Evolutionary conservation across 2,113 vertebrate species (phyloP).

Genomic region (Sigmodon hispidus): DNA sequence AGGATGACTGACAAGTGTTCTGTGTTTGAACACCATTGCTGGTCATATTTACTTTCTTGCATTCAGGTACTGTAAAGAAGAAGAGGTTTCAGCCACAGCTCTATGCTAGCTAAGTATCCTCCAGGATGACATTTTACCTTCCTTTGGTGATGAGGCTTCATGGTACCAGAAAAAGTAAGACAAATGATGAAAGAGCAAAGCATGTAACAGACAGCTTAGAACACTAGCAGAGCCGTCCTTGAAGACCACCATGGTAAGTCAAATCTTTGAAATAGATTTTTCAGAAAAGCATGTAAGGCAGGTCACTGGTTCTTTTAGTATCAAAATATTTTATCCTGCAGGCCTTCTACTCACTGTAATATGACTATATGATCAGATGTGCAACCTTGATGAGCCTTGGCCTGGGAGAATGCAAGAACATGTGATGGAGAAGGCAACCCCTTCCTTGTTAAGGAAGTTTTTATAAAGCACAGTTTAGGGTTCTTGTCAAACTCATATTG

Average conservation of each 20-base stretch:
- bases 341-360: neutral
- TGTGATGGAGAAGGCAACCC: neutral
- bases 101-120: neutral
- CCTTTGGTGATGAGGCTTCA: slow-evolving; percentile 56
- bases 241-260: neutral
- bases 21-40: slow-evolving; percentile 27
- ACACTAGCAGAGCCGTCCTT: neutral
- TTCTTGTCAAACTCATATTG: neutral
- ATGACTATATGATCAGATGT: accelerated
- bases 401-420: neutral
- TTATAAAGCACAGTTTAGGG: neutral
- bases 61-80: slow-evolving; percentile 13
- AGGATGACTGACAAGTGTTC: slow-evolving; percentile 38
- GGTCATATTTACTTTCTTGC: neutral
- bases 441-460: neutral
- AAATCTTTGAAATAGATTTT: neutral
- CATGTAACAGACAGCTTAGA: slow-evolving; percentile 20
- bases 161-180: neutral
- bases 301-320: neutral
- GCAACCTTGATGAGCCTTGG: neutral
- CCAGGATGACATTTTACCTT: neutral
- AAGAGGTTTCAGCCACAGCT: slow-evolving; percentile 42
- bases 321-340: neutral
- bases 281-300: neutral
- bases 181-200: slow-evolving; percentile 6